These are phyloP conservation scores for Zenarchopterus dispar DNA, from an alignment of 2,797 vertebrate species.

Conservation along the genomic window DNA sequence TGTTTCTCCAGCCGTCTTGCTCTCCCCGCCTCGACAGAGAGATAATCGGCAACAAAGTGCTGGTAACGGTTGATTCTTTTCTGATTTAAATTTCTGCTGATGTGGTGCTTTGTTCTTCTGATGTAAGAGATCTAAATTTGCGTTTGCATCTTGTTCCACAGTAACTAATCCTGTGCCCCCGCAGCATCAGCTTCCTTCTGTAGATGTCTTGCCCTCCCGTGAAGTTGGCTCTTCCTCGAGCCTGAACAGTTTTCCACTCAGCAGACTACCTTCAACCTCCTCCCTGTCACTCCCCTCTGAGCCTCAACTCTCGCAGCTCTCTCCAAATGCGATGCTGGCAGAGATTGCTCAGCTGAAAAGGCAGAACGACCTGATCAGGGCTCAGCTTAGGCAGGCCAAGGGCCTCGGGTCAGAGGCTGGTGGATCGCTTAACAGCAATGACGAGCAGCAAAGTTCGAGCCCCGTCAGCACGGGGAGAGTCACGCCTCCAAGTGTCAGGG, in stretches of 20 bases:
- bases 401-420: slow-evolving; percentile 10
- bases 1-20: slow-evolving; percentile 80
- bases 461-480: slow-evolving; percentile 37
- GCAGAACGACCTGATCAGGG: slow-evolving; percentile 85
- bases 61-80: slow-evolving; percentile 51
- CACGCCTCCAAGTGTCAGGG: slow-evolving; percentile 36
- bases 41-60: slow-evolving; percentile 64
- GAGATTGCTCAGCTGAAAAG: slow-evolving; percentile 84
- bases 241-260: slow-evolving; percentile 56
- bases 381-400: slow-evolving; percentile 78
- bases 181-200: slow-evolving; percentile 22
- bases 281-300: slow-evolving; percentile 34
- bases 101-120: background rate
- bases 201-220: slow-evolving; percentile 32
- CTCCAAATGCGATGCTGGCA: slow-evolving; percentile 74
- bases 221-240: slow-evolving; percentile 62
- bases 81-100: background rate
- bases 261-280: slow-evolving; percentile 53
- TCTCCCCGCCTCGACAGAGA: slow-evolving; percentile 89
- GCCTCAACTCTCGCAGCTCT: slow-evolving; percentile 21
- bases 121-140: background rate
- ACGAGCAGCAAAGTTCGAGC: slow-evolving; percentile 15
- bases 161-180: slow-evolving; percentile 9
- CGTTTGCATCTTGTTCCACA: slow-evolving; percentile 3
- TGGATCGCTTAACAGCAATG: slow-evolving; percentile 5